phyloP scores from a whole-genome alignment of 2,888 invertebrate species.

The Trissoscelio sp. region DNA sequence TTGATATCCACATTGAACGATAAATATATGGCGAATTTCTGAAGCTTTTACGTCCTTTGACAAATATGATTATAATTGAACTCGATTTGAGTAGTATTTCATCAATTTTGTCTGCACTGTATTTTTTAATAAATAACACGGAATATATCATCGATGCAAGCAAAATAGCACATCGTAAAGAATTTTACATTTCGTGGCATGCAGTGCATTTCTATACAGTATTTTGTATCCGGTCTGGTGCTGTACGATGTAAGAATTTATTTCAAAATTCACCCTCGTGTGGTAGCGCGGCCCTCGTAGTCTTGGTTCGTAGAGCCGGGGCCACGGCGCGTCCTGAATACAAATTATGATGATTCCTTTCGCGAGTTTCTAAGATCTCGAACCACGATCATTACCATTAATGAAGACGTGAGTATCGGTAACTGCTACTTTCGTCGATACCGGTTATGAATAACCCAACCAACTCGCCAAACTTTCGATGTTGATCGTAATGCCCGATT shows the following conservation, averaged over 20 bases:
- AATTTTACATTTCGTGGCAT: conserved; percentile 63
- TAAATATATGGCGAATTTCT: too few relatives aligned
- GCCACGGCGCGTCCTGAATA: conserved; percentile 77
- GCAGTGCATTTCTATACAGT: conserved; percentile 57
- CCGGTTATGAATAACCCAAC: conserved; percentile 62
- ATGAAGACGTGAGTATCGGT: conserved; percentile 75
- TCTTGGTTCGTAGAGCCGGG: conserved; percentile 62
- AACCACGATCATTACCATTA: conserved; percentile 80
- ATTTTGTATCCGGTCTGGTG: conserved; percentile 47
- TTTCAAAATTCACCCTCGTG: conserved; percentile 74
- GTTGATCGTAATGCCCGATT: conserved; percentile 73
- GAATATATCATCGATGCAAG: conserved; percentile 30
- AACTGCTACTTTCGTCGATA: conserved; percentile 64
- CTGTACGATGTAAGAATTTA: conserved; percentile 72
- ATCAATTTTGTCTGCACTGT: background rate
- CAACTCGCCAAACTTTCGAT: conserved; percentile 62
- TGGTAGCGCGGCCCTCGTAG: conserved; percentile 47
- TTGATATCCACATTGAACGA: too few relatives aligned
- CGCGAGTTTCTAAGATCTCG: conserved; percentile 72
- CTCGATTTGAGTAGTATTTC: background rate
- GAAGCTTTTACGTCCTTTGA: too few relatives aligned
- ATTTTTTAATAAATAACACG: conserved; percentile 37
- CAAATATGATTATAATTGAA: too few relatives aligned
- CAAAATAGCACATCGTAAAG: conserved; percentile 44
- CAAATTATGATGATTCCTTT: conserved; percentile 78